These are phyloP conservation scores for Antechinus stuartii DNA, from an alignment of 2,113 vertebrate species.

Conservation along the genomic window DNA sequence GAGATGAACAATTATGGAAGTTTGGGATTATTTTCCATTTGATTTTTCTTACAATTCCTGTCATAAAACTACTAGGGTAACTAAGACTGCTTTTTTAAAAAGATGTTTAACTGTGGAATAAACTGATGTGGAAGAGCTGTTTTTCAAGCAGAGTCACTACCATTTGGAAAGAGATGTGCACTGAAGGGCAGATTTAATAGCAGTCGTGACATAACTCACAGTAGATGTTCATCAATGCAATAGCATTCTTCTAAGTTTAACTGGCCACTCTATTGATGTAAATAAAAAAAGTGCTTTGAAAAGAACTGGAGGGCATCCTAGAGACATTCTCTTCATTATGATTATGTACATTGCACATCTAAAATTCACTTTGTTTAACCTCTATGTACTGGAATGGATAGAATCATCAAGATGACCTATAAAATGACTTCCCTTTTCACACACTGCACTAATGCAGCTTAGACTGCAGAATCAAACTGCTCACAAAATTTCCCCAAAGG, in stretches of 20 bases:
- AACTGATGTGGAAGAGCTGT: conserved; percentile 69
- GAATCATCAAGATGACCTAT: conserved; percentile 55
- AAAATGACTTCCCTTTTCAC: conserved; percentile 66
- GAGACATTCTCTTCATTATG: conserved; percentile 57
- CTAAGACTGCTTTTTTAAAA: conserved; percentile 64
- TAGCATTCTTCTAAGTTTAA: conserved; percentile 58
- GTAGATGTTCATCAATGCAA: conserved; percentile 56
- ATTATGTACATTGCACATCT: conserved; percentile 69
- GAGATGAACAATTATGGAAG: conserved; percentile 58
- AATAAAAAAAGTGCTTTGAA: conserved; percentile 76
- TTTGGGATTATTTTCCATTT: conserved; percentile 71
- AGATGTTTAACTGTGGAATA: conserved; percentile 54
- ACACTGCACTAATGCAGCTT: conserved; percentile 50
- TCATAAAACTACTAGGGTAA: conserved; percentile 55
- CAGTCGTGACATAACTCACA: conserved; percentile 66
- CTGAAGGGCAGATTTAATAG: conserved; percentile 69
- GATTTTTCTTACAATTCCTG: conserved; percentile 79
- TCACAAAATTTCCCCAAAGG: conserved; percentile 79
- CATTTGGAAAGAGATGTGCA: conserved; percentile 50
- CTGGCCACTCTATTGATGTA: conserved; percentile 63
- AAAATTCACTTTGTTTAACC: conserved; percentile 65
- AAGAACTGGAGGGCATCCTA: conserved; percentile 53
- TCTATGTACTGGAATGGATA: conserved; percentile 59
- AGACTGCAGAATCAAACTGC: conserved; percentile 64
- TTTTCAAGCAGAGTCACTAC: conserved; percentile 71